Evolutionary conservation across 2,113 vertebrate genomes (phyloP).

Genomic region (Perccottus glenii): DNA sequence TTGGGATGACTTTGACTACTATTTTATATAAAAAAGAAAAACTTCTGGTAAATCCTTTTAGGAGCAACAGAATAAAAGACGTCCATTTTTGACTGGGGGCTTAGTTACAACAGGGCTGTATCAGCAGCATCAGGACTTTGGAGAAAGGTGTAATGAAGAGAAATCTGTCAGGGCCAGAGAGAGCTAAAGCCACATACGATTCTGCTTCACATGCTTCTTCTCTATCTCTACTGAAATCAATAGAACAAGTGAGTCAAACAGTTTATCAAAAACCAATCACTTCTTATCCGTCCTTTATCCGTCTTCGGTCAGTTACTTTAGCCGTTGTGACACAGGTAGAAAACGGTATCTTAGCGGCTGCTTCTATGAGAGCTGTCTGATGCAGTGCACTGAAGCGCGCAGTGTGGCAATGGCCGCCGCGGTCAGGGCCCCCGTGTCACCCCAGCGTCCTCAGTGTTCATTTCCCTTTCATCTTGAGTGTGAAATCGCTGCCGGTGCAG

Average conservation of each 20-base stretch:
- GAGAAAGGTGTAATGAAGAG: constrained; percentile 3
- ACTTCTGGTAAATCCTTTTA: too few species aligned
- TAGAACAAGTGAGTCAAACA: constrained; percentile 1
- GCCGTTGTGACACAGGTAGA: constrained; percentile 53
- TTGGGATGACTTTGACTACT: too few species aligned
- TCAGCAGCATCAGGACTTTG: neutral
- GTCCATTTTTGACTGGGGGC: too few species aligned
- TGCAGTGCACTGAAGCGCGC: constrained; percentile 74
- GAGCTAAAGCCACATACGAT: constrained; percentile 8
- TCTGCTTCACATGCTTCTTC: constrained; percentile 1
- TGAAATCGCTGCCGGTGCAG: constrained; percentile 83
- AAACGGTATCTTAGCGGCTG: constrained; percentile 45
- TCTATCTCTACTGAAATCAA: constrained; percentile 18
- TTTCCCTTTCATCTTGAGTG: constrained; percentile 86
- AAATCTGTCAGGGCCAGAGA: constrained; percentile 38
- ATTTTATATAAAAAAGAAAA: too few species aligned
- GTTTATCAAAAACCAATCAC: constrained; percentile 18
- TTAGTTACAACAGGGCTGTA: too few species aligned
- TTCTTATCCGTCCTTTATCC: neutral
- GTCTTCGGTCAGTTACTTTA: constrained; percentile 37
- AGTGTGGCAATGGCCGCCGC: constrained; percentile 56
- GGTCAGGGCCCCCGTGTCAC: constrained; percentile 75
- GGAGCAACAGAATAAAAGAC: too few species aligned
- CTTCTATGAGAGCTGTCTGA: constrained; percentile 49
- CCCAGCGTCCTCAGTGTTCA: constrained; percentile 77